Base-by-base conservation (phyloP, 92 coral and sea anemone genomes). In the Epizoanthus stellaris region DNA sequence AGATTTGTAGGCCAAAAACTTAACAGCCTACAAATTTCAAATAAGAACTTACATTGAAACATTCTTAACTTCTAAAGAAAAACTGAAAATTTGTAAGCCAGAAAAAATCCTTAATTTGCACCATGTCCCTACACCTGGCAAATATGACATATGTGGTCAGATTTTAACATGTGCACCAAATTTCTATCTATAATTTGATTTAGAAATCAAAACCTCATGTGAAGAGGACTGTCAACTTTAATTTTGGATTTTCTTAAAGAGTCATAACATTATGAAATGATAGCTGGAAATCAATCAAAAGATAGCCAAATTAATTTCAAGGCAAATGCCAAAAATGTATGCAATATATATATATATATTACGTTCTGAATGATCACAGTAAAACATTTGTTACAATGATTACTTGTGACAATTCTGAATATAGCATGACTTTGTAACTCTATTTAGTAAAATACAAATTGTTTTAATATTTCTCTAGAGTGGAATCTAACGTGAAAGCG, bases 221-320 rank as follows among this genome's bases (percentile, higher is more conserved):
- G 4, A 75, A 17, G 72, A 70, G 61, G 61, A 42, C 65, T 63
- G 70, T 60, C 70, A 23, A 9, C 69, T 39, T 40, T 60, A 77
- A 61, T 42, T 77, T 23, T 12, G 61, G 61, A 17, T 42, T 52
- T 45, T 76, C 61, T 76, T 2, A 49, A 49, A 12, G 73, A 68
- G 73, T 68, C 73, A 68, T 38, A 68, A 68, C 73, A 68, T 34
- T 15, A 40, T 38, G 10, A 14, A 68, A 43, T 68, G 73, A 68
- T 68, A 68, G 73, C 54, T 25, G 81, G n/a, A 45, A 25, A n/a
- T 16, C 16, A 17, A 20, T 39, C 43, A 36, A n/a, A 52, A 58
- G 42, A 40, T 42, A 49, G 56, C 13, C 14, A 49, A 49, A 49
- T 49, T 49, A 49, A 49, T 62, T 79, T 30, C 34, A 77, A 60